phyloP scores from a whole-genome alignment of 2,113 vertebrate genomes.

The Labeo rohita region DNA sequence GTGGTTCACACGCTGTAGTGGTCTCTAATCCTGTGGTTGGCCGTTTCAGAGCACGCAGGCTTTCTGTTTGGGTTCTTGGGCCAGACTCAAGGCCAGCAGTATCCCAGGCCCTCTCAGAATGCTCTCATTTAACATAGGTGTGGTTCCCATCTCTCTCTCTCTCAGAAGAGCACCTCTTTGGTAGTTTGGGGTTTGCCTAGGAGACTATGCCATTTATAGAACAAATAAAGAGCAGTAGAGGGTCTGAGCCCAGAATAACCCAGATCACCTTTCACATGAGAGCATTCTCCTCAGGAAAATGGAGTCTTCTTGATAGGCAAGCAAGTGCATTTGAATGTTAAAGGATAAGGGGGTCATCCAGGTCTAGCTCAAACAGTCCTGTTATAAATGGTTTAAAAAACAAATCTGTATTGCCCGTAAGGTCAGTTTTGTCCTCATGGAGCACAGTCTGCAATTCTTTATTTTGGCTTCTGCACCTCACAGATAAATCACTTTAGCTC shows the following conservation, averaged over 20 bases:
- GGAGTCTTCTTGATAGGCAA: conserved; percentile 43
- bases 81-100: conserved; percentile 34
- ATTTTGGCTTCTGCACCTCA: not conserved
- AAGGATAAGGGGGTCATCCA: not conserved
- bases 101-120: conserved; percentile 37
- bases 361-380: not conserved
- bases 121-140: conserved; percentile 67
- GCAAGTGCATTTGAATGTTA: conserved; percentile 13
- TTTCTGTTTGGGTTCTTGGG: conserved; percentile 34
- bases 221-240: conserved; percentile 25
- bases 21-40: conserved; percentile 36
- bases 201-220: conserved; percentile 49
- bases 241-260: conserved; percentile 40
- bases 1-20: conserved; percentile 38
- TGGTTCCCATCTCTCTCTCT: conserved; percentile 36
- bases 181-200: conserved; percentile 32
- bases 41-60: conserved; percentile 20
- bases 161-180: conserved; percentile 7
- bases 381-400: not conserved
- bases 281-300: not conserved
- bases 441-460: not conserved
- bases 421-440: not conserved
- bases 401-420: not conserved
- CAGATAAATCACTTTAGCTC: not conserved
- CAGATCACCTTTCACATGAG: conserved; percentile 25